phyloP scores from a whole-genome alignment of 2,888 invertebrate species.

The Erpobdella octoculata region DNA sequence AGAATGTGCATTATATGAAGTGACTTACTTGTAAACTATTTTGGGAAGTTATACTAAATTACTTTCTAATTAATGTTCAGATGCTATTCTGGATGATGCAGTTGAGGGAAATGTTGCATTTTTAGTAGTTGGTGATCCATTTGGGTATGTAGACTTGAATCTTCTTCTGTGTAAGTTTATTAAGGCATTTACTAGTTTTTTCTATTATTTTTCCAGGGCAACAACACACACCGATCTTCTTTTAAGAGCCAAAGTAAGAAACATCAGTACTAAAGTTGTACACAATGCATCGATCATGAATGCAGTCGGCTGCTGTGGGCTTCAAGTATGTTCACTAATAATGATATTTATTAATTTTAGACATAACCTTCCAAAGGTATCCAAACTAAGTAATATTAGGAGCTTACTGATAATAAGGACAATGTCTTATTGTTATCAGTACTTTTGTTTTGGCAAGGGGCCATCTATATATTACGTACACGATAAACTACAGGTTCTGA shows the following conservation, averaged over 20 bases:
- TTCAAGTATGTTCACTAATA: too few species aligned
- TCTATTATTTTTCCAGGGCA: conserved; percentile 59
- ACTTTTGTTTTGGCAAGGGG: too few species aligned
- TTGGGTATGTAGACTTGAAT: conserved; percentile 57
- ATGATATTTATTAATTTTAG: too few species aligned
- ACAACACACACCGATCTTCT: conserved; percentile 95
- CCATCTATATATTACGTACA: too few species aligned
- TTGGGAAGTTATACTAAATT: too few species aligned
- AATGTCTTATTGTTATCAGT: too few species aligned
- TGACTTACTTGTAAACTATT: too few species aligned
- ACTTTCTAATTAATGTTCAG: conserved; percentile 48
- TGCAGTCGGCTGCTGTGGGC: conserved; percentile 74
- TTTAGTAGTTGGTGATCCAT: conserved; percentile 90
- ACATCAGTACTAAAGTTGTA: conserved; percentile 58
- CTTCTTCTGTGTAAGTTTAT: conserved; percentile 14
- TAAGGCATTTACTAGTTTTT: neutral
- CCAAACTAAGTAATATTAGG: too few species aligned
- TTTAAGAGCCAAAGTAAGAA: conserved; percentile 73
- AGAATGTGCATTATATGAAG: too few species aligned
- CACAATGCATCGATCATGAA: conserved; percentile 45
- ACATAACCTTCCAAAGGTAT: too few species aligned
- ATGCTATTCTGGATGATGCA: conserved; percentile 71
- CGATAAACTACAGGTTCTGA: too few species aligned
- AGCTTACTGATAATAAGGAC: too few species aligned
- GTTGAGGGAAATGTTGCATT: conserved; percentile 72